phyloP scores from a whole-genome alignment of 2,113 vertebrate genomes.

The Zeus faber region DNA sequence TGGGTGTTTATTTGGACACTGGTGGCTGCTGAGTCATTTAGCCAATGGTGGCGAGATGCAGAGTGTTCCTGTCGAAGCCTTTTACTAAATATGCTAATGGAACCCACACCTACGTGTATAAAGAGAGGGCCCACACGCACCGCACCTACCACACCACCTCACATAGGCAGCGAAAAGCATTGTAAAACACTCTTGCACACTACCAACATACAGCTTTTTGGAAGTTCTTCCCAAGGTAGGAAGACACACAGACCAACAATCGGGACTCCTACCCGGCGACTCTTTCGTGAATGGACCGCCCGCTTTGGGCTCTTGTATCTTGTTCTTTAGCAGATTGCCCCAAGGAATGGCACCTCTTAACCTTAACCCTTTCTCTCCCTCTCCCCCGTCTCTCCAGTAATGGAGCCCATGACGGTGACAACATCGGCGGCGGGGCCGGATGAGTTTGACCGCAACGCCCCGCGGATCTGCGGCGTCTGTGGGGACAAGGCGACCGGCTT shows the following conservation, averaged over 20 bases:
- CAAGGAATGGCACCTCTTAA: conserved; percentile 1
- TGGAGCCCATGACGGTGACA: conserved; percentile 81
- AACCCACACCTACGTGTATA: conserved; percentile 57
- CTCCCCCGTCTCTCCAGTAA: conserved; percentile 56
- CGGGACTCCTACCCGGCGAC: no score
- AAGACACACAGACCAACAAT: conserved; percentile 8
- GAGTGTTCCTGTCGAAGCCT: conserved; percentile 35
- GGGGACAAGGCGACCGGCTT: conserved; percentile 94
- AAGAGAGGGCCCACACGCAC: conserved; percentile 18
- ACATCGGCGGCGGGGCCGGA: conserved; percentile 76
- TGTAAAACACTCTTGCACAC: conserved; percentile 19
- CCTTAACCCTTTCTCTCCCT: neutral
- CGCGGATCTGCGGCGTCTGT: conserved; percentile 92
- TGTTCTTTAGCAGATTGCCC: neutral
- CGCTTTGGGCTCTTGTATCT: no score
- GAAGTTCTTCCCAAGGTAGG: neutral
- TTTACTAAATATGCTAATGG: conserved; percentile 67
- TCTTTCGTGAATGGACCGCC: no score
- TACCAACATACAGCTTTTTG: neutral
- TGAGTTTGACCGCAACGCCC: conserved; percentile 83
- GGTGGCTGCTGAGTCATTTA: conserved; percentile 34
- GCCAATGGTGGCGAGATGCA: conserved; percentile 34
- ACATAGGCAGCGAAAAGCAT: neutral
- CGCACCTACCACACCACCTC: conserved; percentile 13
- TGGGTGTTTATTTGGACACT: no score